phyloP scores from a whole-genome alignment of 2,888 invertebrate genomes.

The Papilio elwesi region DNA sequence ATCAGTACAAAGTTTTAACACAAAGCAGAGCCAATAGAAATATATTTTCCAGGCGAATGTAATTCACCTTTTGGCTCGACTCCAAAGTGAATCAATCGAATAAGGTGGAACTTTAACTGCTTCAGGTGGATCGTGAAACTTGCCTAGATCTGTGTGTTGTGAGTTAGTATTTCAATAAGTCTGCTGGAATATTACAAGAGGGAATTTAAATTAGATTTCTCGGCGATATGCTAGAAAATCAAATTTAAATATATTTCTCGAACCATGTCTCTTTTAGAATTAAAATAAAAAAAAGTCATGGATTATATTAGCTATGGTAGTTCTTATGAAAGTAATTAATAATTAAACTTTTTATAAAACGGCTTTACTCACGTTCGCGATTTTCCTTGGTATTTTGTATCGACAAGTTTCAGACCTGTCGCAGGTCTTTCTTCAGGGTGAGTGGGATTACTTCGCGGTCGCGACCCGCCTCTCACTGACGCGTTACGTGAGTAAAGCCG shows the following conservation, averaged over 20 bases:
- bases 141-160: constrained; percentile 3
- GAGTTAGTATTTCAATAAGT: constrained; percentile 14
- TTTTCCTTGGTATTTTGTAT: no score
- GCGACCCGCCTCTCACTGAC: no score
- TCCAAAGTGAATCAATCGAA: constrained; percentile 14
- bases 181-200: constrained; percentile 6
- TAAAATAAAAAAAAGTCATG: not conserved
- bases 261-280: not conserved
- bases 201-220: constrained; percentile 19
- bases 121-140: constrained; percentile 27
- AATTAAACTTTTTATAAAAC: no score
- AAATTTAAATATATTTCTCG: constrained; percentile 16
- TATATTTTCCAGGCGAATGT: not conserved
- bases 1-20: not conserved
- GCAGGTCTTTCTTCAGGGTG: no score
- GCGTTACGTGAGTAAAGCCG: no score
- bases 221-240: not conserved
- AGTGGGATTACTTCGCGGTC: no score
- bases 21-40: not conserved
- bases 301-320: no score
- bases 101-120: constrained; percentile 20
- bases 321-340: no score
- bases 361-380: no score
- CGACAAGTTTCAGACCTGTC: no score
- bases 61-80: constrained; percentile 16